phyloP scores from a whole-genome alignment of 1,140 invertebrate genomes.

The Drosophila yakuba region DNA sequence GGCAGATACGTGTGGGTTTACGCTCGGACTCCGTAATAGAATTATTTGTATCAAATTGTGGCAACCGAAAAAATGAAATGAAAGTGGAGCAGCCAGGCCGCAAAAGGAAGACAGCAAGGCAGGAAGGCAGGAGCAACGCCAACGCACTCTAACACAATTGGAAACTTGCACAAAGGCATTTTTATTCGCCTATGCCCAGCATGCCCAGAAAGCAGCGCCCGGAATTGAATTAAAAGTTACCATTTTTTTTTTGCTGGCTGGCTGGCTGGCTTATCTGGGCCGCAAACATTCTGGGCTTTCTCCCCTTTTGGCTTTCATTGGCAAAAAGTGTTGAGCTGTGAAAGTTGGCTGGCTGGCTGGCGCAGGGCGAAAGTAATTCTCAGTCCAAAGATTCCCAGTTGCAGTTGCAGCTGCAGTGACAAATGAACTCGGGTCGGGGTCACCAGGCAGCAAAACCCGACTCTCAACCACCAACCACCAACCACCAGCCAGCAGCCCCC shows the following conservation, averaged over 20 bases:
- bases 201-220: constrained; percentile 28
- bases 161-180: constrained; percentile 66
- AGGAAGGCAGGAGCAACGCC: background rate
- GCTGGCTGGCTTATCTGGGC: constrained; percentile 56
- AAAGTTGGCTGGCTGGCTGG: constrained; percentile 18
- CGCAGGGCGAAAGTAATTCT: constrained; percentile 11
- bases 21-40: constrained; percentile 63
- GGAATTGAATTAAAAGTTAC: constrained; percentile 76
- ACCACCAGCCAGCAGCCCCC: no score
- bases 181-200: constrained; percentile 46
- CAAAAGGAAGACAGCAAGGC: background rate
- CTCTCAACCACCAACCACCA: no score
- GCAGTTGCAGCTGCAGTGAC: constrained; percentile 27
- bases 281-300: constrained; percentile 51
- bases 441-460: background rate
- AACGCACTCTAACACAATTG: constrained; percentile 69
- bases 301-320: constrained; percentile 21
- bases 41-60: constrained; percentile 79
- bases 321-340: constrained; percentile 43
- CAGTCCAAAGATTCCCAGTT: constrained; percentile 10
- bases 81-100: constrained; percentile 42
- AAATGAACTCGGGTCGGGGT: constrained; percentile 45
- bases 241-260: constrained; percentile 19
- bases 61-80: constrained; percentile 52
- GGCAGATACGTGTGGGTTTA: constrained; percentile 53